These are phyloP conservation scores for Pogoniulus pusillus DNA, from an alignment of 2,797 vertebrate species.

Conservation along the genomic window DNA sequence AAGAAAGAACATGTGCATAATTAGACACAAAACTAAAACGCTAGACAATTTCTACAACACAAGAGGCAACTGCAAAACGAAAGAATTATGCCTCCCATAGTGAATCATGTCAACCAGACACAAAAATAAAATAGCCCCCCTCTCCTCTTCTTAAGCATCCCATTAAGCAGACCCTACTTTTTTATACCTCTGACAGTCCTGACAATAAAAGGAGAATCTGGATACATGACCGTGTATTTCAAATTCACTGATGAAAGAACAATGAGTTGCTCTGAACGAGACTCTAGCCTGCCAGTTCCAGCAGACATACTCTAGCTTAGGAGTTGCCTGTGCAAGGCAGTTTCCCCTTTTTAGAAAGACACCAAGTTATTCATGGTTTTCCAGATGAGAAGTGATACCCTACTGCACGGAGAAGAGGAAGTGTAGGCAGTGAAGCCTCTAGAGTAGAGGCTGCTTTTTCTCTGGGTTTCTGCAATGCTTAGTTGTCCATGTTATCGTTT, in stretches of 20 bases:
- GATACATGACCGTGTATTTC: neutral
- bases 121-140: neutral
- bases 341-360: neutral
- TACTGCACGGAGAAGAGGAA: neutral
- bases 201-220: neutral
- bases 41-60: neutral
- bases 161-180: neutral
- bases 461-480: neutral
- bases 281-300: neutral
- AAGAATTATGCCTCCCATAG: neutral
- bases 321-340: neutral
- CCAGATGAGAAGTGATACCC: neutral
- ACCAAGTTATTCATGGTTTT: neutral
- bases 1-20: neutral
- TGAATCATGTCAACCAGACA: neutral
- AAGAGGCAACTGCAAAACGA: neutral
- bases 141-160: neutral
- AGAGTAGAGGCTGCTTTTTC: neutral
- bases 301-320: neutral
- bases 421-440: neutral
- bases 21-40: neutral
- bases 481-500: neutral
- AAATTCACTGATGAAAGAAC: neutral
- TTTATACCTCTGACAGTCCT: neutral
- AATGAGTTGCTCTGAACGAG: neutral